Conservation (phyloP, 2,888 invertebrate genomes). For the Tenthredo scrophulariae region DNA sequence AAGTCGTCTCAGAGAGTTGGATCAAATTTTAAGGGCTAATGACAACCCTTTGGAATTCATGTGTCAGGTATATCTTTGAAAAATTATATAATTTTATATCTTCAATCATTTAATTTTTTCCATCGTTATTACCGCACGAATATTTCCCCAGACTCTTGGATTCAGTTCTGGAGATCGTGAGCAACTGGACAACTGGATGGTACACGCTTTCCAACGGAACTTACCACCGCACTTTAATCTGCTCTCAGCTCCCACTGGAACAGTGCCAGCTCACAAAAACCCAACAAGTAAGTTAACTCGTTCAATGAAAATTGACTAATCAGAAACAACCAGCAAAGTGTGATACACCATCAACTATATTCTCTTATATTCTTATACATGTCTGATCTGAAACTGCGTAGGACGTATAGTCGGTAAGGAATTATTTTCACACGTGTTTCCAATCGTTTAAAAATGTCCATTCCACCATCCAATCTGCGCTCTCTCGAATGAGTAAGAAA, state of each 20-base stretch:
- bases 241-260: slow-evolving; percentile 77
- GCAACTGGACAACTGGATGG: slow-evolving; percentile 89
- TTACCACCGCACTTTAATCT: slow-evolving; percentile 92
- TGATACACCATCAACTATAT: neutral
- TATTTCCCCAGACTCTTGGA: slow-evolving; percentile 84
- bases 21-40: slow-evolving; percentile 88
- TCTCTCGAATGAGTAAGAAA: neutral
- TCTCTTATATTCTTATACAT: neutral
- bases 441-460: neutral
- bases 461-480: neutral
- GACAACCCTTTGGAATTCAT: slow-evolving; percentile 93
- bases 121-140: neutral
- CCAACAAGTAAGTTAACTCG: slow-evolving; percentile 70
- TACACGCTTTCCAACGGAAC: slow-evolving; percentile 90
- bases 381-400: slow-evolving; percentile 43
- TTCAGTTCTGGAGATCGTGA: slow-evolving; percentile 89
- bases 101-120: slow-evolving; percentile 24
- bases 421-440: neutral
- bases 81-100: neutral
- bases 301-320: slow-evolving; percentile 3
- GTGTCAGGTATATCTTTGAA: slow-evolving; percentile 84
- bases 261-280: slow-evolving; percentile 66
- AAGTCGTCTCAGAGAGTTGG: slow-evolving; percentile 89
- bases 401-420: slow-evolving; percentile 64
- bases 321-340: neutral